Evolutionary conservation across 2,888 invertebrate genomes (phyloP), one percentile per base, ranked within the genome.

Genomic region (Thymelicus acteon): DNA sequence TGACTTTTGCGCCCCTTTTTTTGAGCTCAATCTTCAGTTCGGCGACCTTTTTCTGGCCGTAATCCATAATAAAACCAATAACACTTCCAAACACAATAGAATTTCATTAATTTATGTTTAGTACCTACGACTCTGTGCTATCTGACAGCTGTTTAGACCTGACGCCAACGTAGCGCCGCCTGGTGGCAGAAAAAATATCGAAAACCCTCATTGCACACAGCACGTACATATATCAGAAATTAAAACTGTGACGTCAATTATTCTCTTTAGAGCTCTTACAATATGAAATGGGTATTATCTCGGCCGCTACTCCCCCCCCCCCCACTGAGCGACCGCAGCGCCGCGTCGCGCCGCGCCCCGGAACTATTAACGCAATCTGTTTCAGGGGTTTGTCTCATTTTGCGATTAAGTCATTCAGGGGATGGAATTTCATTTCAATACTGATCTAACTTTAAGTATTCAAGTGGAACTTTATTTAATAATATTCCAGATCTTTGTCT

Each of bases 351-450:
- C 15, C 31, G 8, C 58, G n/a, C 61, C 57, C 31, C 31, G 52
- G 70, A 72, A 74, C 73, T 75, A 77, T 77, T 76, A 75, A 72
- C 73, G 71, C 73, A 67, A 75, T 74, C 75, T 75, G 76, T 72
- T 73, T 63, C 69, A 66, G 72, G 67, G 74, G 67, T 68, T 70
- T 72, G 67, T 72, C 64, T 70, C 69, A 74, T 72, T 70, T 70
- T 67, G 58, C 74, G 74, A 74, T 74, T 75, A 73, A 74, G 67
- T 62, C 65, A 62, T 58, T 66, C 71, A 31, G 37, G 63, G 68
- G 65, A 71, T 73, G 70, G 54, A 58, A 72, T 73, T 73, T 72
- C 73, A 75, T 72, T 71, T 68, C 66, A 69, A 68, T 68, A 63
- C 63, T 39, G 31, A 7, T n/a, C 7, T 58, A n/a, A n/a, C n/a